Conservation (phyloP, 2,888 invertebrate genomes). For the Parthenolecanium corni region DNA sequence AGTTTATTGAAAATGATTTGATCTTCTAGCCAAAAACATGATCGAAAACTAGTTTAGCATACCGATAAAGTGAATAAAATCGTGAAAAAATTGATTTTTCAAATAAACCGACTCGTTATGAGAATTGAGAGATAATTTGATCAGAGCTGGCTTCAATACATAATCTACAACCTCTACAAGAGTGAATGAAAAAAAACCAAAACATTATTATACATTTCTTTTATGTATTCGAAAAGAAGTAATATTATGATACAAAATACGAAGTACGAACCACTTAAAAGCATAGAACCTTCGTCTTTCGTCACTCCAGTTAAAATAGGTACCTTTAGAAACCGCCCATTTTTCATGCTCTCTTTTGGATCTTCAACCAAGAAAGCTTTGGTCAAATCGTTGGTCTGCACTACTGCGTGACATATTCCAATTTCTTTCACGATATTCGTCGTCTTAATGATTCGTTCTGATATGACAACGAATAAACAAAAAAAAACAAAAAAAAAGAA, state of each 20-base stretch:
- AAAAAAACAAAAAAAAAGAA: too few relatives aligned
- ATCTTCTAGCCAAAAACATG: not conserved
- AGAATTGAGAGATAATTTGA: not conserved
- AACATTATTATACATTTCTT: too few relatives aligned
- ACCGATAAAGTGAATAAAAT: slow-evolving; percentile 17
- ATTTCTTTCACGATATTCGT: slow-evolving; percentile 15
- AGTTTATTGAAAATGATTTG: not conserved
- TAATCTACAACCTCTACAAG: not conserved
- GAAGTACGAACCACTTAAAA: slow-evolving; percentile 38
- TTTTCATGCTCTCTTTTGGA: slow-evolving; percentile 33
- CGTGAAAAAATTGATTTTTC: slow-evolving; percentile 21
- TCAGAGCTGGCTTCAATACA: not conserved
- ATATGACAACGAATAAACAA: too few relatives aligned
- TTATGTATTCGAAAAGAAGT: not conserved
- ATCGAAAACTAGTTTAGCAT: not conserved
- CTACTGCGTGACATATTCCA: slow-evolving; percentile 34
- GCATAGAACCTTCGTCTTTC: slow-evolving; percentile 42
- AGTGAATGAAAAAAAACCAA: not conserved
- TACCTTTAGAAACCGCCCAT: slow-evolving; percentile 37
- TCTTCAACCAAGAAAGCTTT: slow-evolving; percentile 35
- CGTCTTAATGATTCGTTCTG: not conserved
- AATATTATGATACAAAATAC: too few relatives aligned
- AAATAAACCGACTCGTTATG: not conserved
- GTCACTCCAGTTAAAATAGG: slow-evolving; percentile 43
- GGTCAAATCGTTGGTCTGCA: slow-evolving; percentile 35